Base-by-base conservation (phyloP, 2,888 invertebrate species). In the Hypsopygia costalis region DNA sequence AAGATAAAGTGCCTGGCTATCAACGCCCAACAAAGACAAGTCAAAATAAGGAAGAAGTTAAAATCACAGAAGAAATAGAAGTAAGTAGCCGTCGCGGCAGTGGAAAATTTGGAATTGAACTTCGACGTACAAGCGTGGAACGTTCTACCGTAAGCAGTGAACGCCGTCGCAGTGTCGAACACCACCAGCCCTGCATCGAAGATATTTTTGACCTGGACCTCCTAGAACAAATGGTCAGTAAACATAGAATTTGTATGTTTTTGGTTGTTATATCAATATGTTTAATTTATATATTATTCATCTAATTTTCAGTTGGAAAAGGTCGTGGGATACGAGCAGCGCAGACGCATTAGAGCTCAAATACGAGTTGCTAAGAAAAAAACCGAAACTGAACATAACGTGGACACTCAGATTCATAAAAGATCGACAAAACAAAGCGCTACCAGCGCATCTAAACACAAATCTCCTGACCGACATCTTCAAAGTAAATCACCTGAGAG, bases 301-400 rank as follows among this genome's bases (percentile, higher is more conserved):
- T 62, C 47, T 64, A 48, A 49, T 56, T 90, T 90, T 60, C 85
- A 94, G 92, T 81, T 95, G 73, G 94, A 94, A 80, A 93, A 92
- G 62, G 93, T 94, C 43, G 91, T 91, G 40, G 93, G 93, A 47
- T 95, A 95, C 69, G 95, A 95, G 66, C 91, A 94, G 60, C 87
- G 95, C 54, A 91, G 94, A 47, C 91, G 94, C 52, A 94, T 96
- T 40, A 90, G 95, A 47, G 91, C 94, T 1, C 95, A 95, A 75
- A 94, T 95, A 46, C 90, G 95, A 47, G 71, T 93, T 10, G 93
- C 94, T 6, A 93, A 92, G 67, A 92, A 93, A 56, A 83, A 91
- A 50, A 85, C 88, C 20, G 91, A 91, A 49, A 73, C 68, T 11
- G 61, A 62, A 22, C 63, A 73, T 10, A 35, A 44, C 11, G 41